Conservation (phyloP, 2,888 invertebrate genomes). For the Nomada lathburiana region DNA sequence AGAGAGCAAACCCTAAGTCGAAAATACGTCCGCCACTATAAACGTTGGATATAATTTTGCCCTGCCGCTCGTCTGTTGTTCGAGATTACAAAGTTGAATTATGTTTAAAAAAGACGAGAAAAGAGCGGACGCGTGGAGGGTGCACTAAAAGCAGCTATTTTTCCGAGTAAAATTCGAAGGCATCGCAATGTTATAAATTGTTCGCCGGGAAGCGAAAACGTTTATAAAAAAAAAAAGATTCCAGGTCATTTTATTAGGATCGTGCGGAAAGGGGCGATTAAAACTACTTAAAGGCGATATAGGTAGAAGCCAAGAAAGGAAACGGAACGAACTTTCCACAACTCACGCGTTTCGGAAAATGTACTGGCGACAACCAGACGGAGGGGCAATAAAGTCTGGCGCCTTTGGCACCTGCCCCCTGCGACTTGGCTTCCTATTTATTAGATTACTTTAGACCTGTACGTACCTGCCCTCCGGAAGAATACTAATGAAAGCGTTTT, state of each 20-base stretch:
- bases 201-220: too few species aligned
- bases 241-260: too few species aligned
- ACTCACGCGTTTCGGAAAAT: too few species aligned
- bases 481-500: background rate
- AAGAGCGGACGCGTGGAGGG: background rate
- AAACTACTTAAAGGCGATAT: background rate
- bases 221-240: background rate
- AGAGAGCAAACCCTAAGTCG: conserved; percentile 33
- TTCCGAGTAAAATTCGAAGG: too few species aligned
- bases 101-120: background rate
- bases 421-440: conserved; percentile 19
- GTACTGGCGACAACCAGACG: background rate
- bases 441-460: conserved; percentile 47
- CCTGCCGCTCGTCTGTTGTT: conserved; percentile 49
- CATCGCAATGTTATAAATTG: too few species aligned
- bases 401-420: conserved; percentile 24
- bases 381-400: background rate
- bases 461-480: conserved; percentile 22
- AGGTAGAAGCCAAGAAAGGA: background rate
- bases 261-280: too few species aligned
- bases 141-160: background rate
- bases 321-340: background rate
- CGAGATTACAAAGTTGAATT: conserved; percentile 24
- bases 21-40: conserved; percentile 45
- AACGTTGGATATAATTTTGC: conserved; percentile 29